These are phyloP conservation scores for Triplophysa tibetana DNA, from an alignment of 2,113 vertebrate genomes.

Conservation along the genomic window DNA sequence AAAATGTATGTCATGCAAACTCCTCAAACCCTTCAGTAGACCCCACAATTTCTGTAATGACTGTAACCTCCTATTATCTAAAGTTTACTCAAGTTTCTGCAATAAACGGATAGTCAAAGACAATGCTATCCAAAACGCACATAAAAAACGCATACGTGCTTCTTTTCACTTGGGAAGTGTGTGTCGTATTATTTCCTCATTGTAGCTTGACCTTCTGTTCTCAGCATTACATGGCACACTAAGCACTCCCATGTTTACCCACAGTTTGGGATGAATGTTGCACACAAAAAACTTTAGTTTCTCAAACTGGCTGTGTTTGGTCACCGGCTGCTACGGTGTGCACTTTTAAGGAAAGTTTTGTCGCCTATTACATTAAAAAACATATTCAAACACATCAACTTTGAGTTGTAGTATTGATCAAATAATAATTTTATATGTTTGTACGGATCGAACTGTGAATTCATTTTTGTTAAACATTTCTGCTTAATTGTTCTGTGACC, in stretches of 20 bases:
- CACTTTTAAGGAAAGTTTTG: background rate
- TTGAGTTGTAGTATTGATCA: too few relatives aligned
- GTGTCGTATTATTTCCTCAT: slow-evolving; percentile 2
- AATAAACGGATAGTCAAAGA: background rate
- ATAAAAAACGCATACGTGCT: background rate
- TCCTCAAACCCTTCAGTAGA: background rate
- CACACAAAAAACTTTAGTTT: background rate
- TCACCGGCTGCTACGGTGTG: background rate
- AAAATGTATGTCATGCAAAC: slow-evolving; percentile 4
- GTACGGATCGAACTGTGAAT: too few relatives aligned
- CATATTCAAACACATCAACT: too few relatives aligned
- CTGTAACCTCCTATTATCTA: slow-evolving; percentile 14
- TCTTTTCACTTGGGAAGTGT: background rate
- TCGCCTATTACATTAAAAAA: too few relatives aligned
- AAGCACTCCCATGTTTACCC: background rate
- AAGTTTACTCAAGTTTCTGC: background rate
- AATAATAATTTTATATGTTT: too few relatives aligned
- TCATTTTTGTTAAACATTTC: too few relatives aligned
- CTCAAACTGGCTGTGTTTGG: background rate
- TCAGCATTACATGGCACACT: background rate
- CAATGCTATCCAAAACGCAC: background rate
- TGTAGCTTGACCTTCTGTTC: background rate
- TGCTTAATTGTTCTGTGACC: too few relatives aligned
- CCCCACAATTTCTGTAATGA: background rate
- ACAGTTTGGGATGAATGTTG: background rate